Base-by-base conservation (phyloP, 2,888 invertebrate genomes). In the Hirtodrosophila trivittata region DNA sequence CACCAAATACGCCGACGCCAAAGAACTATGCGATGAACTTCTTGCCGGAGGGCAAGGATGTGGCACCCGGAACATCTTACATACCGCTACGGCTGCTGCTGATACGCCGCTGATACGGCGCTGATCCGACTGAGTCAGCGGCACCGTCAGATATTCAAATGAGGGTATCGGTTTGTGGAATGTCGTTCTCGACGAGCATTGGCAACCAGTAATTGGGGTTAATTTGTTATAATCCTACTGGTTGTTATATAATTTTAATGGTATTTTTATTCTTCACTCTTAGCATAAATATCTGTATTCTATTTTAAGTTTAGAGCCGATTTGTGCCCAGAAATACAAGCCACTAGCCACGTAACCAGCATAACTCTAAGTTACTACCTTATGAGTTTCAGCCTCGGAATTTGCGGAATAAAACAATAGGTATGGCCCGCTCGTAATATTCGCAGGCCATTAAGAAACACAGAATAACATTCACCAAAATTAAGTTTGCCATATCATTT, bases 61-160 rank as follows among this genome's bases (percentile, higher is more conserved):
- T 89, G 46, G 81, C 81, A 64, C 89, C 89, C 70, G 89, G 89
- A 76, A 89, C 88, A 50, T 89, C 89, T 1, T 89, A 89, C 45
- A 76, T 89, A 57, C 89, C 89, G 49, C 63, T 83, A 43, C 62
- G 59, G 16, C 18, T 78, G 67, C 45, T 80, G 30, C 51, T 66
- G 54, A 67, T 66, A 59, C 71, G 75, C 28, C 77, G 82, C 28
- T 71, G 59, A 57, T 57, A 12, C 21, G 7, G 10, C 25, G 42
- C 5, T 32, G 55, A 49, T n/a, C n/a, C n/a, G n/a, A n/a, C 37
- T 25, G 37, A 21, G 38, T 32, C 14, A 56, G 52, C 80, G 86
- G 86, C 81, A 43, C 52, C 66, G 57, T 81, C 47, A 66, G 81
- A 84, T 81, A 69, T 84, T 56, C 50, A 84, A 86, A 82, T 86